Conservation (phyloP, 2,113 vertebrate species). For the Ailurus styani region DNA sequence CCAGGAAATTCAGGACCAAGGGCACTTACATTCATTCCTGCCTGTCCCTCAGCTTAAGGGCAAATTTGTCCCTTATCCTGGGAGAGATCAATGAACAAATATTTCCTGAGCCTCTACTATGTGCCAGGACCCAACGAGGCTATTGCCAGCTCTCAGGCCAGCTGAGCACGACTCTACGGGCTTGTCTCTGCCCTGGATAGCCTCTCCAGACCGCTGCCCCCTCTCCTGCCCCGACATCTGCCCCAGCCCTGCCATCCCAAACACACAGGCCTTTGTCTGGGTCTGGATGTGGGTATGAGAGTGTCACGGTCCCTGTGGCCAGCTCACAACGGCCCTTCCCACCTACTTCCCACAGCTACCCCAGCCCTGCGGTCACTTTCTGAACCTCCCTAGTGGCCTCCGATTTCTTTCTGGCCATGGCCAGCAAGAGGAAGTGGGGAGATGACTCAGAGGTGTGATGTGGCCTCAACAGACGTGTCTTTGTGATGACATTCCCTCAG, state of each 20-base stretch:
- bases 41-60: background rate
- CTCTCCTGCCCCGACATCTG: background rate
- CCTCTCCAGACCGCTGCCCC: background rate
- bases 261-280: slow-evolving; percentile 37
- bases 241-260: background rate
- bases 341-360: background rate
- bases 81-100: background rate
- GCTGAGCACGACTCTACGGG: rapidly evolving
- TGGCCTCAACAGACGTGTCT: background rate
- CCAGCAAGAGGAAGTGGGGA: background rate
- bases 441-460: slow-evolving; percentile 20
- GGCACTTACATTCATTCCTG: background rate
- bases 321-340: background rate
- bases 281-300: background rate
- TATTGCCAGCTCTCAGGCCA: background rate
- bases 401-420: background rate
- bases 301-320: background rate
- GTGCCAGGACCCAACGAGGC: background rate
- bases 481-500: background rate
- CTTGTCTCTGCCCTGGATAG: background rate
- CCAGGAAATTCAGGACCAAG: background rate
- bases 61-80: background rate
- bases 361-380: background rate
- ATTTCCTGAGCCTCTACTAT: background rate
- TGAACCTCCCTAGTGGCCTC: background rate